Evolutionary conservation across 2,113 vertebrate species (phyloP).

Genomic region (Silurus meridionalis): DNA sequence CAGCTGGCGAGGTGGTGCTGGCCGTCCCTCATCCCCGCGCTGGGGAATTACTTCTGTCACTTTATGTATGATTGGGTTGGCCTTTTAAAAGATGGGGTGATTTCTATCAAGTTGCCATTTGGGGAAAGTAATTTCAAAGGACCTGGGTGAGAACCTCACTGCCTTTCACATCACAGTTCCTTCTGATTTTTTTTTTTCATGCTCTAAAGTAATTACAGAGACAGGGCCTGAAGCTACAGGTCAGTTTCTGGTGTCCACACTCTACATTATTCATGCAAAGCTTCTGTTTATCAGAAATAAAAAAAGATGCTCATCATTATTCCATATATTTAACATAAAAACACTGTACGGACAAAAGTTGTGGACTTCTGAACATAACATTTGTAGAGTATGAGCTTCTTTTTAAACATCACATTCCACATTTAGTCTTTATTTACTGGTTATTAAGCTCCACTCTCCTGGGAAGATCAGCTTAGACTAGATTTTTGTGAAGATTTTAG

Average conservation of each 20-base stretch:
- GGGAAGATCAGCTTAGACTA: no score
- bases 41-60: conserved; percentile 45
- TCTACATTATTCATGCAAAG: not conserved
- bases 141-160: not conserved
- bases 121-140: conserved; percentile 34
- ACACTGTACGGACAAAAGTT: no score
- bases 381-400: no score
- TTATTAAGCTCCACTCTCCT: no score
- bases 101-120: conserved; percentile 27
- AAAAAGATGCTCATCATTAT: not conserved
- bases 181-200: conserved; percentile 2
- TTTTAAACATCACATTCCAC: no score
- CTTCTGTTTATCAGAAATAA: not conserved
- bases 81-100: conserved; percentile 38
- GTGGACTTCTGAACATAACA: no score
- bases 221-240: not conserved
- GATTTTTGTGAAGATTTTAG: no score
- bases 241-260: not conserved
- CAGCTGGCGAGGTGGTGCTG: conserved; percentile 15
- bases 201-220: conserved; percentile 33
- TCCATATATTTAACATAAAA: no score
- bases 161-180: conserved; percentile 5
- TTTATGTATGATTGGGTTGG: conserved; percentile 43
- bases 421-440: no score
- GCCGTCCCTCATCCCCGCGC: not conserved